phyloP scores from a whole-genome alignment of 2,797 vertebrate genomes.

The Anabas testudineus region DNA sequence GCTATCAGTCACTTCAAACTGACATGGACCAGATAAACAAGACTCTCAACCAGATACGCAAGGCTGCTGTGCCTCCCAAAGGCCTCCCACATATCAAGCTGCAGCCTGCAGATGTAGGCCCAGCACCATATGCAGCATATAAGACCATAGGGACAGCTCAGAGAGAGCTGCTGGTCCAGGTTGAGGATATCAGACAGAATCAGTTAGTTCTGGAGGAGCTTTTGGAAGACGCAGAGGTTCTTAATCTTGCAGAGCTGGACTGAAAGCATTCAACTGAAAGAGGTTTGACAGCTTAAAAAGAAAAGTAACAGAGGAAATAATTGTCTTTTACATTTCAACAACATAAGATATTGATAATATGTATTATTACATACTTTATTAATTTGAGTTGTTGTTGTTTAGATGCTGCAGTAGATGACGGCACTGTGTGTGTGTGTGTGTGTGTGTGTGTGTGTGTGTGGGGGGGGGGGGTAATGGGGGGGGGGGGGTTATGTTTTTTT shows the following conservation, averaged over 20 bases:
- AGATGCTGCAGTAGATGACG: no score
- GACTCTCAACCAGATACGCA: background rate
- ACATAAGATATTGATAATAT: no score
- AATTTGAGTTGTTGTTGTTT: no score
- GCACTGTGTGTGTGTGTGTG: no score
- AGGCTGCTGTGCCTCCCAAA: accelerated
- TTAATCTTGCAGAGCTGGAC: background rate
- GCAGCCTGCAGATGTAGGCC: background rate
- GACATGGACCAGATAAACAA: constrained; percentile 61
- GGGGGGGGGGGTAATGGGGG: no score
- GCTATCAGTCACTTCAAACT: constrained; percentile 79
- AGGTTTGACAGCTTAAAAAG: background rate
- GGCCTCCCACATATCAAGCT: constrained; percentile 57
- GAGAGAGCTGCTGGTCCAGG: constrained; percentile 71
- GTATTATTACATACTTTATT: no score
- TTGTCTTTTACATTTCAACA: background rate
- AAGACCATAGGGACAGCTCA: constrained; percentile 51
- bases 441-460: no score
- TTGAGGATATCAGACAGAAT: constrained; percentile 77
- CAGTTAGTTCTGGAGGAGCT: constrained; percentile 63
- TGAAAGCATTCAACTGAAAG: background rate
- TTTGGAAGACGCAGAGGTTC: background rate
- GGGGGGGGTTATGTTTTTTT: no score
- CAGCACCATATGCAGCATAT: constrained; percentile 26
- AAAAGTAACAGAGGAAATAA: no score